Conservation (phyloP, 2,113 vertebrate genomes). For the Archilochus colubris region DNA sequence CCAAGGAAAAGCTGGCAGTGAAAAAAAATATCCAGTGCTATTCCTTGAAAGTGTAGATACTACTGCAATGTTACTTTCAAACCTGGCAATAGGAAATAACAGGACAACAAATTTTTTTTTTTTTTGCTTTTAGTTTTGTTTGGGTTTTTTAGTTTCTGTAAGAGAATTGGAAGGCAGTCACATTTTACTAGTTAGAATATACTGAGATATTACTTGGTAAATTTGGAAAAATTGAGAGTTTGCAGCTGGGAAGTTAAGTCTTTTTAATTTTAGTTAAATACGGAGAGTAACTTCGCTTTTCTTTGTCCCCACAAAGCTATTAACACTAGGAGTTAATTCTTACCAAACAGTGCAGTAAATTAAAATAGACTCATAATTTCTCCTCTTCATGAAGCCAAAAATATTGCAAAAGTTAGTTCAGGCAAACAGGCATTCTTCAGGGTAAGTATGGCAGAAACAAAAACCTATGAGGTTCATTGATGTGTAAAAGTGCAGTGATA, state of each 20-base stretch:
- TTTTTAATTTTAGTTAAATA: not conserved
- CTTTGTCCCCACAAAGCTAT: not conserved
- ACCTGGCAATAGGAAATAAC: not conserved
- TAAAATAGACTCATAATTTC: not conserved
- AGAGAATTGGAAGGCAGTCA: not conserved
- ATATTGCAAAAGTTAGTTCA: not conserved
- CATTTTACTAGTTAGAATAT: not conserved
- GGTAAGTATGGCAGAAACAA: not conserved
- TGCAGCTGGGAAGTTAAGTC: not conserved
- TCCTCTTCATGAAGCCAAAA: not conserved
- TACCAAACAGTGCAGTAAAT: not conserved
- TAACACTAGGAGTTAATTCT: not conserved
- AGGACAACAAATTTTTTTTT: not conserved
- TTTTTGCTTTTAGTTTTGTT: no score
- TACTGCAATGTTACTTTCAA: not conserved
- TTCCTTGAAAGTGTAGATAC: not conserved
- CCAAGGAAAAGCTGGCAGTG: not conserved
- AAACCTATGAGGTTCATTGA: not conserved
- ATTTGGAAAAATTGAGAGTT: not conserved
- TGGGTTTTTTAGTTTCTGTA: not conserved
- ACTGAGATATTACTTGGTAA: not conserved
- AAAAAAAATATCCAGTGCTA: not conserved
- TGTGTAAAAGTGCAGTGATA: conserved; percentile 36
- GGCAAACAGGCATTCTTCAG: not conserved
- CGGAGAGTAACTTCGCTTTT: not conserved